Base-by-base conservation (phyloP, 2,888 invertebrate genomes). In the Phalera bucephala region DNA sequence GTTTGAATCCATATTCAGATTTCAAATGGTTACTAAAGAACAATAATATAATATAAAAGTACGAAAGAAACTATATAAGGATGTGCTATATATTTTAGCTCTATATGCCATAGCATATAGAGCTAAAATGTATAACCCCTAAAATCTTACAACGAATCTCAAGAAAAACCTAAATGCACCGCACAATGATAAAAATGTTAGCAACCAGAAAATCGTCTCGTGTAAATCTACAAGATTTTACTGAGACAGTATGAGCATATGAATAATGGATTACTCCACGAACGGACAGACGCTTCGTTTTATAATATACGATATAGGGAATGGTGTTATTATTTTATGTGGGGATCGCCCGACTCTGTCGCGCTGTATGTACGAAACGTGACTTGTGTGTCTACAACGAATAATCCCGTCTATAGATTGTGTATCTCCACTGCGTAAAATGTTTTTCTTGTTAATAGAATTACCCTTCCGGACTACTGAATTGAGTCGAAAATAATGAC, bases 291-390 rank as follows among this genome's bases (percentile, higher is more conserved):
- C 40, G 45, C 36, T 44, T 57, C 40, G 29, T 52, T 58, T 58
- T 55, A 58, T 40, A 49, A 55, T 52, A 52, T 31, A 46, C 36
- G 39, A 55, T 39, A 47, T 33, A 46, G 29, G 29, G 52, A 42
- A 45, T 52, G 38, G 36, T 56, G 46, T 55, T 55, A 45, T 53
- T 48, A 54, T 57, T 48, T 57, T 49, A 52, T 57, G 44, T 57
- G 33, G 31, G 31, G 22, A 32, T 33, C 14, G 36, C 41, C 46
- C 34, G 55, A 43, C 51, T 59, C 54, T 59, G 59, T 49, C 64
- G 41, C 65, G 64, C 46, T 63, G 63, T 64, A 75, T 72, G 67
- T 42, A 33, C 19, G 40, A 25, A 36, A 76, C 77, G 78, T 79
- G 78, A 52, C 51, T 38, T 35, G 74, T 40, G 36, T 70, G 22